Evolutionary conservation across 2,888 invertebrate genomes (phyloP).

Genomic region (Tethea ocularis): DNA sequence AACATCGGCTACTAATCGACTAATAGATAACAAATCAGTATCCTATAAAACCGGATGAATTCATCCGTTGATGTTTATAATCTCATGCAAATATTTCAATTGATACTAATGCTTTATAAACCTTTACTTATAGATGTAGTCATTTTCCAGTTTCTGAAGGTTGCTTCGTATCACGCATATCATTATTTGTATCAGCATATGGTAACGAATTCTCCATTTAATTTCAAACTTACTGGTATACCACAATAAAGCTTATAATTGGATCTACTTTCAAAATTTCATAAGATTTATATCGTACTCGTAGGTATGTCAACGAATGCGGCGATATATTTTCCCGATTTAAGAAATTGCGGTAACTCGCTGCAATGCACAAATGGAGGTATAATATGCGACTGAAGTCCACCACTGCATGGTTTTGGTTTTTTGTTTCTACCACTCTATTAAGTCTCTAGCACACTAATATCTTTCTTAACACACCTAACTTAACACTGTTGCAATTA

Average conservation of each 20-base stretch:
- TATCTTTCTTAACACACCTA: too few relatives aligned
- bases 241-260: not conserved
- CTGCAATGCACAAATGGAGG: conserved; percentile 11
- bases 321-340: conserved; percentile 5
- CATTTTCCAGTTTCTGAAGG: not conserved
- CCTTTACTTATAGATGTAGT: not conserved
- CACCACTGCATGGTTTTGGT: not conserved
- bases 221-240: not conserved
- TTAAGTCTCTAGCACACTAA: not conserved
- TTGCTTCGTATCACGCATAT: not conserved
- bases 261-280: not conserved
- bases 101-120: not conserved
- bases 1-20: too few relatives aligned
- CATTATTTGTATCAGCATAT: not conserved
- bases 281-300: not conserved
- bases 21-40: not conserved
- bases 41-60: not conserved
- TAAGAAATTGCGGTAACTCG: conserved; percentile 8
- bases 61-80: not conserved
- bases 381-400: not conserved
- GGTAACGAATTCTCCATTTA: not conserved
- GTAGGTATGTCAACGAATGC: conserved; percentile 4
- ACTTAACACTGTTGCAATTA: not conserved
- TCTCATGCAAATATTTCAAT: not conserved
- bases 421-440: not conserved